phyloP scores from a whole-genome alignment of 2,888 invertebrate species.

The Latheticus oryzae region DNA sequence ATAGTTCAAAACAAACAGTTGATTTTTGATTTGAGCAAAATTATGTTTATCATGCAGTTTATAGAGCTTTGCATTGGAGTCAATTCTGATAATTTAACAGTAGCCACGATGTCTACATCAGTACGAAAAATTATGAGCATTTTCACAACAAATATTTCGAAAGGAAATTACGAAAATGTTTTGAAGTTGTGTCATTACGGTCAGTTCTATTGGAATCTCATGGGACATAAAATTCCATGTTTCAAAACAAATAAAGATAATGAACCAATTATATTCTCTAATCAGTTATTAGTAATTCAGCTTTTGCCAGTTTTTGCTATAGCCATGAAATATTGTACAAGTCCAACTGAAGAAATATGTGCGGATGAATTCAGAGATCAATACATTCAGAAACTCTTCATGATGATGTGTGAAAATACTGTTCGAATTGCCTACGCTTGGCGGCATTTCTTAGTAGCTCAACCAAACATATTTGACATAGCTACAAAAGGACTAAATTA shows the following conservation, averaged over 20 bases:
- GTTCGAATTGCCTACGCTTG: conserved; percentile 63
- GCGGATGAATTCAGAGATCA: conserved; percentile 70
- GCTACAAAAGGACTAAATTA: conserved; percentile 70
- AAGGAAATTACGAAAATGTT: conserved; percentile 60
- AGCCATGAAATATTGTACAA: conserved; percentile 40
- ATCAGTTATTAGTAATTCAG: conserved; percentile 73
- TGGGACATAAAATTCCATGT: conserved; percentile 48
- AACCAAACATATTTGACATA: conserved; percentile 64
- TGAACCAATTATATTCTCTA: conserved; percentile 63
- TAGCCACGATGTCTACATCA: conserved; percentile 59
- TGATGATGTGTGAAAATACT: conserved; percentile 74
- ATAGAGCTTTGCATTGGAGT: conserved; percentile 51
- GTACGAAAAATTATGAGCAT: conserved; percentile 61
- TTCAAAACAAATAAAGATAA: conserved; percentile 40
- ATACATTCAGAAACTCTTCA: conserved; percentile 72
- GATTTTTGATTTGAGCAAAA: conserved; percentile 66
- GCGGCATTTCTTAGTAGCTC: conserved; percentile 62
- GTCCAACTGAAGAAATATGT: conserved; percentile 47
- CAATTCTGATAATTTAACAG: conserved; percentile 59
- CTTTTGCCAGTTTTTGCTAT: conserved; percentile 71
- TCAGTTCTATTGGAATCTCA: conserved; percentile 62
- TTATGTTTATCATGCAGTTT: conserved; percentile 52
- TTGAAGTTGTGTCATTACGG: conserved; percentile 62
- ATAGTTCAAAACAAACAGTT: conserved; percentile 67
- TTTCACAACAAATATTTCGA: conserved; percentile 59